These are phyloP conservation scores for Oryzias javanicus DNA, from an alignment of 2,113 vertebrate genomes.

Conservation along the genomic window DNA sequence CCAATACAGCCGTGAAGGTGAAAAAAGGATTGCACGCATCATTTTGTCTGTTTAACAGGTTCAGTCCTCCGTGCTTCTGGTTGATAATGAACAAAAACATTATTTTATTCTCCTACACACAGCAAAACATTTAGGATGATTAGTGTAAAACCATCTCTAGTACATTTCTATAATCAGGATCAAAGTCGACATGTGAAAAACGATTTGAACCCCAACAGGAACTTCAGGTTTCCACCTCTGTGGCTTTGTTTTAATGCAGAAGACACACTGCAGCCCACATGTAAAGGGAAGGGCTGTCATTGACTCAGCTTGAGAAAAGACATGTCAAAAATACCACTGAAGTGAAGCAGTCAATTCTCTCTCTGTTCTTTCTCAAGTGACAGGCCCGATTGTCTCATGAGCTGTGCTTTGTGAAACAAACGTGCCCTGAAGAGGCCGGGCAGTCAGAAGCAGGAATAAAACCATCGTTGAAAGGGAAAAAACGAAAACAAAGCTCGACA, in stretches of 20 bases:
- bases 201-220: background rate
- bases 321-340: conserved; percentile 39
- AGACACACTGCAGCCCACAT: conserved; percentile 17
- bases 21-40: too few relatives aligned
- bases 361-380: conserved; percentile 23
- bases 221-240: background rate
- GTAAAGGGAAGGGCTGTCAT: conserved; percentile 26
- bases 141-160: too few relatives aligned
- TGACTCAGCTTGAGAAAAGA: conserved; percentile 31
- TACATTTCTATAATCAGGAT: too few relatives aligned
- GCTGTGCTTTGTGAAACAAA: conserved; percentile 41
- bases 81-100: too few relatives aligned
- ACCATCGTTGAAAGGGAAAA: background rate
- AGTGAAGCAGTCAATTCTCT: conserved; percentile 33
- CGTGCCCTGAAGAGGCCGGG: conserved; percentile 11
- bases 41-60: too few relatives aligned
- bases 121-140: too few relatives aligned
- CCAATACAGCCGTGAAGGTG: too few relatives aligned
- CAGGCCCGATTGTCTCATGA: conserved; percentile 44
- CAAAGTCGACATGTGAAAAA: too few relatives aligned
- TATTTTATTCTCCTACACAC: too few relatives aligned
- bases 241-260: conserved; percentile 21
- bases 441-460: conserved; percentile 13
- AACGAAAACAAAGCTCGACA: conserved; percentile 33
- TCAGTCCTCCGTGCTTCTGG: too few relatives aligned